A percentile compares a stretch with the other conserved stretches of the same genome.
These are phyloP conservation scores for Lottia scabra DNA, from an alignment of 2,888 invertebrate genomes.

Conservation along the genomic window DNA sequence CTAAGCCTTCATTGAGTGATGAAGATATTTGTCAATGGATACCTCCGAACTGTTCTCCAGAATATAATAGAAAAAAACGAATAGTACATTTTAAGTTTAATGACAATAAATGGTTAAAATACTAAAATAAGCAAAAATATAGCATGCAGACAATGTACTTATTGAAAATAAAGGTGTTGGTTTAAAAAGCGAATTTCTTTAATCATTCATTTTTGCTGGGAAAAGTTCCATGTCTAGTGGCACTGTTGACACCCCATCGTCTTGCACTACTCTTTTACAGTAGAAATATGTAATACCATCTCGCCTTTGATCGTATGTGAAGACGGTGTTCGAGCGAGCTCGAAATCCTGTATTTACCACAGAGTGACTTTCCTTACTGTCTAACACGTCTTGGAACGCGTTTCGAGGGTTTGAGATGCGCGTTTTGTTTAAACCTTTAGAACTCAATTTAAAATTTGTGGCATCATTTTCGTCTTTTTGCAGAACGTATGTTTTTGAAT, in stretches of 20 bases:
- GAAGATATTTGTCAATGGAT: too few species aligned
- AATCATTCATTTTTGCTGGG: neutral
- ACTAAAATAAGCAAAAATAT: too few species aligned
- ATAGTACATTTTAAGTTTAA: too few species aligned
- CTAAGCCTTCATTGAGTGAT: too few species aligned
- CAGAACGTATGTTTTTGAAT: constrained; percentile 17
- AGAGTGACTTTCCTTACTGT: neutral
- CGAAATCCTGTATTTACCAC: constrained; percentile 7
- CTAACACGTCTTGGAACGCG: neutral
- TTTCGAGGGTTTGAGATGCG: neutral
- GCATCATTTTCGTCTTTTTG: neutral
- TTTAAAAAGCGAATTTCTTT: too few species aligned
- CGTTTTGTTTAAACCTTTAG: constrained; percentile 11
- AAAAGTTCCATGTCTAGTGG: neutral
- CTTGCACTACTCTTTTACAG: too few species aligned
- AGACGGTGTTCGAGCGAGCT: neutral
- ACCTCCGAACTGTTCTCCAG: too few species aligned
- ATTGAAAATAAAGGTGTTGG: too few species aligned
- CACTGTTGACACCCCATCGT: neutral
- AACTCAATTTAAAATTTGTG: constrained; percentile 6
- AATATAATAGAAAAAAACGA: too few species aligned
- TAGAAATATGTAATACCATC: too few species aligned
- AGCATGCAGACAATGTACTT: too few species aligned
- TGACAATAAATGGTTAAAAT: too few species aligned
- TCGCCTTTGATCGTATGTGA: constrained; percentile 9